Conservation (phyloP, 1,140 invertebrate genomes). For the Heliothis subflexa region DNA sequence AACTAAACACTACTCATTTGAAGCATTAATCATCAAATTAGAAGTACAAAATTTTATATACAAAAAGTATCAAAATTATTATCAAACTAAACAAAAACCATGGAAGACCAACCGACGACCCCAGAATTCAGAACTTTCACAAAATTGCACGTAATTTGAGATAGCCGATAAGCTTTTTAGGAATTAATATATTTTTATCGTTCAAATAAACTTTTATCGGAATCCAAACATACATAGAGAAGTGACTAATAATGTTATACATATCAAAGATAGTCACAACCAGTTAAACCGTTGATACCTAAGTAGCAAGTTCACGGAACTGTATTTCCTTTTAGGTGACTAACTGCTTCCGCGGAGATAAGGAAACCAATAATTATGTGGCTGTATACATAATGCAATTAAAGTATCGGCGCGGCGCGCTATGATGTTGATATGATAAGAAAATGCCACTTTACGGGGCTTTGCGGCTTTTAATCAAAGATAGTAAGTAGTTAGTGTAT, state of each 20-base stretch:
- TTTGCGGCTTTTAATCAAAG: neutral
- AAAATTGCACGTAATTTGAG: no score
- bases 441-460: neutral
- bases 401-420: neutral
- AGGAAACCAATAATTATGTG: conserved; percentile 19
- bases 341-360: conserved; percentile 21
- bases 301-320: conserved; percentile 8
- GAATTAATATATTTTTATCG: no score
- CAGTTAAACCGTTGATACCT: neutral
- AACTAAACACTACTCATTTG: no score
- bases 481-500: neutral
- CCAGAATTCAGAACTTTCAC: no score
- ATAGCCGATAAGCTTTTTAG: no score
- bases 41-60: no score
- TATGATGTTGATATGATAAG: conserved; percentile 16
- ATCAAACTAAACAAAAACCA: no score
- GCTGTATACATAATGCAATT: neutral
- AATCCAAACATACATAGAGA: no score
- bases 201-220: no score
- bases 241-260: neutral
- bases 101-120: no score
- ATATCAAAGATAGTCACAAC: neutral
- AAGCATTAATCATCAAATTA: no score
- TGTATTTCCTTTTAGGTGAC: conserved; percentile 14
- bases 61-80: no score